Evolutionary conservation across 2,113 vertebrate species (phyloP), one percentile per base, ranked within the genome.

Genomic region (Otus sunia): DNA sequence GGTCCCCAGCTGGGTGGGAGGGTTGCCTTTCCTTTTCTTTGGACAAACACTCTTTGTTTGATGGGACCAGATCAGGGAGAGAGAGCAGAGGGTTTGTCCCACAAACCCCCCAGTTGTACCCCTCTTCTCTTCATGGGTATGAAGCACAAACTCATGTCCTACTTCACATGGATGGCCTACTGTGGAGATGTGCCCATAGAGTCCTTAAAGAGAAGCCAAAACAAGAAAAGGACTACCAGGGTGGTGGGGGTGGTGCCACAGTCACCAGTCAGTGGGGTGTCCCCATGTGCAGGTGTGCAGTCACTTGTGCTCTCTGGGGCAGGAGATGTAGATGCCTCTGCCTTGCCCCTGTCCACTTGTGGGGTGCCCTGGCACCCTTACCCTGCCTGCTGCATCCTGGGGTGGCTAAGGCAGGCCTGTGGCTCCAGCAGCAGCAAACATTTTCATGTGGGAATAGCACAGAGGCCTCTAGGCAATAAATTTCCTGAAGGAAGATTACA

Each of bases 11-110:
- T 18, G 14, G 8, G 34, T 0, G 0, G 13, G 7, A 11, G 12
- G 3, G 2, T 10, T 78, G 43, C 41, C 45, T 89, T 93, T 71
- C 6, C 32, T 87, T 88, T 85, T 83, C 60, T 36, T 91, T 89
- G 76, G 36, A 91, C 88, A 95, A 89, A 25, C 21, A 72, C 11
- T 39, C 62, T 92, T 92, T 97, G 62, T 92, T 72, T 92, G 55
- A 22, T 92, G 62, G 19, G 52, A 80, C 5, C 22, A 26, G 12
- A 52, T 26, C 9, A n/a, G 59, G 17, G 68, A 67, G 4, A 23
- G 43, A 72, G 59, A 92, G 19, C 29, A 68, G 60, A 81, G 43
- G 25, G 17, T 17, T 95, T 78, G 27, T 41, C 17, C 47, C 0
- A 0, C 50, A 68, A 50, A 25, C 14, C 4, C 19, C 26, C 2